These are phyloP conservation scores for Hyles vespertilio DNA, from an alignment of 1,140 invertebrate genomes.

Conservation along the genomic window DNA sequence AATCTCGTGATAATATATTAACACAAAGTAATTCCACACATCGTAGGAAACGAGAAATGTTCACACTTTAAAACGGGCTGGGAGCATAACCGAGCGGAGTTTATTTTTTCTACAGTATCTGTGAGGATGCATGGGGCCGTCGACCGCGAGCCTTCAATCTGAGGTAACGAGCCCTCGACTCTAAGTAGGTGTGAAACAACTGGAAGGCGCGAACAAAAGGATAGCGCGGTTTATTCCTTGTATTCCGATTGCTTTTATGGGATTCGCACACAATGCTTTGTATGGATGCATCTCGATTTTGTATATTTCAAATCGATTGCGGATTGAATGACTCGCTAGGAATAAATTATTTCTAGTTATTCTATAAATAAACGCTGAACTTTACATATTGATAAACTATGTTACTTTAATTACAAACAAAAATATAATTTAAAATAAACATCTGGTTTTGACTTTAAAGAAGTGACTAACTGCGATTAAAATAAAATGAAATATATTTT, in stretches of 20 bases:
- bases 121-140: constrained; percentile 44
- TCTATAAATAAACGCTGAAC: too few relatives aligned
- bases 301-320: background rate
- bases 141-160: constrained; percentile 68
- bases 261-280: constrained; percentile 23
- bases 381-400: too few relatives aligned
- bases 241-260: constrained; percentile 31
- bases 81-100: constrained; percentile 7
- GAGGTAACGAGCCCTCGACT: constrained; percentile 57
- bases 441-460: too few relatives aligned
- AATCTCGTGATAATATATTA: too few relatives aligned
- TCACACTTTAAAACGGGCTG: background rate
- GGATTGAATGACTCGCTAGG: constrained; percentile 9
- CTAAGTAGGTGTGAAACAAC: constrained; percentile 69
- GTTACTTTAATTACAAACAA: too few relatives aligned
- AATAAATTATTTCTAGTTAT: too few relatives aligned
- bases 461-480: too few relatives aligned
- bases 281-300: constrained; percentile 3
- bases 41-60: background rate
- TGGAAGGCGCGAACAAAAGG: constrained; percentile 56
- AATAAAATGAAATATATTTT: too few relatives aligned
- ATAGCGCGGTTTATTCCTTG: constrained; percentile 37
- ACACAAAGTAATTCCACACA: too few relatives aligned
- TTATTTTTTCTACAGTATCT: constrained; percentile 42
- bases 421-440: too few relatives aligned